Evolutionary conservation across 1,140 invertebrate genomes (phyloP), one percentile per base, ranked within the genome.

Genomic region (Drosophila kanapiae): DNA sequence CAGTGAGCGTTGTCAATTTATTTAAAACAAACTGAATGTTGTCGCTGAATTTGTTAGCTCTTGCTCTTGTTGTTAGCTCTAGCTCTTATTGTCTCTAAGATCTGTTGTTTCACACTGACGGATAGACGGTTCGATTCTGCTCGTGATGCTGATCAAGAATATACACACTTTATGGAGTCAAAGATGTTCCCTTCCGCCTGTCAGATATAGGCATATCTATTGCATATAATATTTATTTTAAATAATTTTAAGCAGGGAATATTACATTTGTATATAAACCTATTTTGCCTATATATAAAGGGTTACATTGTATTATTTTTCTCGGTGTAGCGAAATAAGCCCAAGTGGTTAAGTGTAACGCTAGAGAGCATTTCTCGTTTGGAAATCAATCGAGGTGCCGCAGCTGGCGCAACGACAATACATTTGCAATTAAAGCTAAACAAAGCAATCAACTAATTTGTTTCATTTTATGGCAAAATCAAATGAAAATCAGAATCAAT

Each of bases 391-490:
- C 51, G 69, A 88, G 82, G 76, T 80, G 83, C 84, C 83, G 84
- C 84, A 83, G 76, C 76, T 69, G 75, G 31, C 63, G 33, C 63
- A 59, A 48, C 68, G 68, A 83, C 82, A 84, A 88, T 84, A 79
- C 65, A 80, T 61, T 71, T 70, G 80, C 82, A 87, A 82, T 87
- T 88, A 78, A 62, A 64, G 47, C 38, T 56, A 71, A 88, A 88
- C 77, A 84, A 84, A 64, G 78, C 75, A 71, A 62, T 71, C 69
- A 53, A 78, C 69, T 90, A 88, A 90, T 88, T 88, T 90, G 84
- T 80, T 90, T 88, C 48, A 84, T 64, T 78, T 90, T 88, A 88
- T 88, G 84, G 84, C 64, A 78, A 88, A 84, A 78, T 81, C 78
- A 53, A 82, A 80, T 84, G 68, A 85, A 81, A 81, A 86, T 80